These are phyloP conservation scores for Ochropacha duplaris DNA, from an alignment of 2,888 invertebrate species.

Conservation along the genomic window DNA sequence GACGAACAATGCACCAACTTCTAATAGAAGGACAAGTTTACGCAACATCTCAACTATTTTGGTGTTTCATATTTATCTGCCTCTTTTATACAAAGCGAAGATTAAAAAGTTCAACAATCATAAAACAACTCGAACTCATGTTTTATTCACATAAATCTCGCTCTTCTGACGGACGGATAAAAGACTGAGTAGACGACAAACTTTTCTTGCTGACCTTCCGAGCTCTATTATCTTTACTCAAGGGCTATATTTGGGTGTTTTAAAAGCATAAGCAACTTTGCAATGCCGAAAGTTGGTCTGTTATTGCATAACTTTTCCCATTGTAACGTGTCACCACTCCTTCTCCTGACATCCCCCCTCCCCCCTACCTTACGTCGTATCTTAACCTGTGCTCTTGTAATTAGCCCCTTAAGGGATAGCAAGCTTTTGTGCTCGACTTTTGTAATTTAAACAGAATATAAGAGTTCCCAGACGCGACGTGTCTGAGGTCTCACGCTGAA, in stretches of 20 bases:
- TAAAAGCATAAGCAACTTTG: conserved; percentile 27
- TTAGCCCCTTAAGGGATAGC: conserved; percentile 45
- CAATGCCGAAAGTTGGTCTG: conserved; percentile 47
- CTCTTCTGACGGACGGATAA: conserved; percentile 47
- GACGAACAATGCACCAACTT: background rate
- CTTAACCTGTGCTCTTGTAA: conserved; percentile 36
- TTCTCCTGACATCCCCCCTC: conserved; percentile 11
- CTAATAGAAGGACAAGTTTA: background rate
- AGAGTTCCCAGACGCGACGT: background rate
- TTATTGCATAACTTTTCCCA: conserved; percentile 70
- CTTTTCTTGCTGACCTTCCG: conserved; percentile 15
- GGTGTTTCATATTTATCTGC: background rate
- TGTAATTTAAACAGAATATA: background rate
- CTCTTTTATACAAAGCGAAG: background rate
- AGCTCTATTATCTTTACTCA: conserved; percentile 31
- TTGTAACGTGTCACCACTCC: conserved; percentile 57
- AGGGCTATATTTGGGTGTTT: conserved; percentile 35
- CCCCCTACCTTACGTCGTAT: conserved; percentile 2
- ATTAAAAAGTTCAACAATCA: conserved; percentile 4
- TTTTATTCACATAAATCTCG: conserved; percentile 58
- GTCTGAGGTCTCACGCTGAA: background rate
- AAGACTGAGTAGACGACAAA: conserved; percentile 33
- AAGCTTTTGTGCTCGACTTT: conserved; percentile 33
- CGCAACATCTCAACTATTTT: background rate
- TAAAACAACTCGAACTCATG: conserved; percentile 20